Conservation (phyloP, 2,113 vertebrate species). For the Xiphophorus hellerii region DNA sequence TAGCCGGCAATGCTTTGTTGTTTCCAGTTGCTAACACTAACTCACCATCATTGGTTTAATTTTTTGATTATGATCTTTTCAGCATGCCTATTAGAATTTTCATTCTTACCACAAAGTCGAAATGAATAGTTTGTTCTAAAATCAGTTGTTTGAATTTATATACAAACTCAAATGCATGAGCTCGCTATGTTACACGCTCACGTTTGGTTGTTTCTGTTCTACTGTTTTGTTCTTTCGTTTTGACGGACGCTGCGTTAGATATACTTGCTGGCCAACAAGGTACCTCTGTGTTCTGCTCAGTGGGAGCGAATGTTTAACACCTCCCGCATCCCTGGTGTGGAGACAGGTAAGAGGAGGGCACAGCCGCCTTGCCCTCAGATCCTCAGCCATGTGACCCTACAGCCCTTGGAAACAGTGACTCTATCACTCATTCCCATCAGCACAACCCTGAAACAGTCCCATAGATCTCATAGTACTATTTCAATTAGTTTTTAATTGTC, state of each 20-base stretch:
- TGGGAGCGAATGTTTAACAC: slow-evolving; percentile 98
- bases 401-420: slow-evolving; percentile 58
- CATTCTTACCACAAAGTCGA: slow-evolving; percentile 2
- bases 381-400: slow-evolving; percentile 32
- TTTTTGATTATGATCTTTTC: background rate
- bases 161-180: slow-evolving; percentile 55
- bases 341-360: slow-evolving; percentile 88
- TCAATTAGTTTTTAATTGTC: background rate
- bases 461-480: background rate
- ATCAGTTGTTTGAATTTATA: slow-evolving; percentile 26
- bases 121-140: background rate
- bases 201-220: slow-evolving; percentile 72
- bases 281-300: slow-evolving; percentile 96
- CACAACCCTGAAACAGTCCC: slow-evolving; percentile 37
- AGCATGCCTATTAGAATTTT: slow-evolving; percentile 53
- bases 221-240: slow-evolving; percentile 70
- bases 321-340: slow-evolving; percentile 87
- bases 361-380: slow-evolving; percentile 35
- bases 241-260: slow-evolving; percentile 83
- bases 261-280: slow-evolving; percentile 90
- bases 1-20: background rate
- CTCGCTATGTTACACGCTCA: slow-evolving; percentile 63
- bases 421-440: slow-evolving; percentile 48
- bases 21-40: slow-evolving; percentile 1
- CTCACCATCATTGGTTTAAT: slow-evolving; percentile 14